Evolutionary conservation across 1,140 invertebrate genomes (phyloP).

Genomic region (Metaphire vulgaris): DNA sequence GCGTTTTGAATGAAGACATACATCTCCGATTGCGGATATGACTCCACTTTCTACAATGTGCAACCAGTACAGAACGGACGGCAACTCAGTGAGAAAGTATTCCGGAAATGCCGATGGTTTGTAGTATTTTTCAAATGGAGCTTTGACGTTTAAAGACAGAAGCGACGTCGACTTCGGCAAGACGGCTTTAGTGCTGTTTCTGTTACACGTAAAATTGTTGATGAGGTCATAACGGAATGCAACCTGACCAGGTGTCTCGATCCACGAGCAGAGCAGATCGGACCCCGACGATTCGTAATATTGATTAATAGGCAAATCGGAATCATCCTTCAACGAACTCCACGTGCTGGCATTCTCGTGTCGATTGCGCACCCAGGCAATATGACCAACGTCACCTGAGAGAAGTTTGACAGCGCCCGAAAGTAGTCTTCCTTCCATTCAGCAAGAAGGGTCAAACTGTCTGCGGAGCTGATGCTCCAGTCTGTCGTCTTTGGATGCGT

Average conservation of each 20-base stretch:
- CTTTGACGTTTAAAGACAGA: background rate
- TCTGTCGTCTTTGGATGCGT: too few relatives aligned
- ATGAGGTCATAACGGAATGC: conserved; percentile 25
- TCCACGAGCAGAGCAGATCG: conserved; percentile 26
- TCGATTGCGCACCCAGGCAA: too few relatives aligned
- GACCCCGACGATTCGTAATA: conserved; percentile 24
- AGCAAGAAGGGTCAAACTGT: too few relatives aligned
- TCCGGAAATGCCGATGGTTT: background rate
- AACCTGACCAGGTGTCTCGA: conserved; percentile 13
- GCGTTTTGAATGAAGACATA: background rate
- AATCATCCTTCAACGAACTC: too few relatives aligned
- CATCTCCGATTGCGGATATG: background rate
- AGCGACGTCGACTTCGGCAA: background rate
- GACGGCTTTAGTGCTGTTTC: background rate
- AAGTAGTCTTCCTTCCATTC: too few relatives aligned
- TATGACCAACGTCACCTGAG: too few relatives aligned
- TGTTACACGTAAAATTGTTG: conserved; percentile 19
- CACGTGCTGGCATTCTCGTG: too few relatives aligned
- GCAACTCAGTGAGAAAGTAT: background rate
- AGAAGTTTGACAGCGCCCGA: too few relatives aligned
- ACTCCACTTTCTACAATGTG: background rate
- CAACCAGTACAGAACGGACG: background rate
- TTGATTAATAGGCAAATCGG: conserved; percentile 9
- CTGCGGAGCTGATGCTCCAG: too few relatives aligned
- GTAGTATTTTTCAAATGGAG: background rate